phyloP scores from a whole-genome alignment of 2,797 vertebrate genomes.

The Corythornis leucogaster region DNA sequence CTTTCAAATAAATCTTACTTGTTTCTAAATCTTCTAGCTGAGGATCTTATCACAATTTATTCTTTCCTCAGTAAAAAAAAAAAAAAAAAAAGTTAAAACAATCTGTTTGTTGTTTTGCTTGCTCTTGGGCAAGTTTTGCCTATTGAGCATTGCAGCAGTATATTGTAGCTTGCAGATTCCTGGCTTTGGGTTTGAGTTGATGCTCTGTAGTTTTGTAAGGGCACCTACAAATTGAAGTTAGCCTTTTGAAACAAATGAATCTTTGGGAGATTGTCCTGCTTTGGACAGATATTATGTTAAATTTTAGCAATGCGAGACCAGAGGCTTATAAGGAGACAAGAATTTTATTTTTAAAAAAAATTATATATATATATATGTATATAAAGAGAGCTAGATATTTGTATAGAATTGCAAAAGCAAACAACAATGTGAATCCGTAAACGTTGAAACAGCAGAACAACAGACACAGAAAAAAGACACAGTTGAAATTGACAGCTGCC shows the following conservation, averaged over 20 bases:
- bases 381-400: too few relatives aligned
- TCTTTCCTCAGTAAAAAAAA: background rate
- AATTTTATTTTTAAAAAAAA: too few relatives aligned
- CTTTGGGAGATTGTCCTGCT: background rate
- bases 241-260: background rate
- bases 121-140: background rate
- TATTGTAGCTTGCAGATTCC: background rate
- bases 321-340: too few relatives aligned
- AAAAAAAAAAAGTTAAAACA: background rate
- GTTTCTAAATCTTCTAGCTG: background rate
- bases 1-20: conserved; percentile 7
- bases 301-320: too few relatives aligned
- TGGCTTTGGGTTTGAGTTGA: background rate
- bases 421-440: too few relatives aligned
- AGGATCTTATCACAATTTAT: background rate
- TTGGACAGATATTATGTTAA: too few relatives aligned
- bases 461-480: too few relatives aligned
- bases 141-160: background rate
- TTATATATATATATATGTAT: too few relatives aligned
- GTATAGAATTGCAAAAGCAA: too few relatives aligned
- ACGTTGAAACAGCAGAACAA: too few relatives aligned
- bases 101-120: background rate
- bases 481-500: too few relatives aligned
- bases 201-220: background rate
- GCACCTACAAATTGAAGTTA: background rate